These are phyloP conservation scores for Periophthalmodon schlosseri DNA, from an alignment of 2,113 vertebrate species.

Conservation along the genomic window DNA sequence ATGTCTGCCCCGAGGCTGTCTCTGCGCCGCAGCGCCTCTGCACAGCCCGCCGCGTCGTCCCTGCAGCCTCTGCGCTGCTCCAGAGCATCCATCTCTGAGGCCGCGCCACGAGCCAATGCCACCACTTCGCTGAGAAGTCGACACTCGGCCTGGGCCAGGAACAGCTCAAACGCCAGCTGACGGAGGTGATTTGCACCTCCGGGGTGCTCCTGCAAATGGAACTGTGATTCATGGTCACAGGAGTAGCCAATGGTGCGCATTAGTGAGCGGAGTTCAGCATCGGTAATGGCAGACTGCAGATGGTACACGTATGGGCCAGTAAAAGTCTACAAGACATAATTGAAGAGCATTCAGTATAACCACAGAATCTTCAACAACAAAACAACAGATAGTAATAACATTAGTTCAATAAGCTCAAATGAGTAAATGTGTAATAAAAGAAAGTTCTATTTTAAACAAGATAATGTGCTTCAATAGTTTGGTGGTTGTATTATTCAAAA, in stretches of 20 bases:
- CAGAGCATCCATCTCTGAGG: constrained; percentile 87
- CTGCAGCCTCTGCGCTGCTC: constrained; percentile 82
- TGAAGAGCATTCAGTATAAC: not conserved
- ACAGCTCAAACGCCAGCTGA: constrained; percentile 93
- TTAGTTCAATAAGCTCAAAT: not conserved
- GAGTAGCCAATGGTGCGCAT: constrained; percentile 90
- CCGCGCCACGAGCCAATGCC: constrained; percentile 88
- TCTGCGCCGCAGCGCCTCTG: constrained; percentile 85
- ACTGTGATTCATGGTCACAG: constrained; percentile 83
- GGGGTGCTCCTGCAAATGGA: constrained; percentile 71
- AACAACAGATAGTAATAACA: not conserved
- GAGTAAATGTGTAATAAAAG: not conserved
- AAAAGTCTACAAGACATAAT: constrained; percentile 83
- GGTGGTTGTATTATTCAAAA: not conserved
- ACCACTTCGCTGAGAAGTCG: constrained; percentile 91
- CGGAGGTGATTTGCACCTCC: constrained; percentile 82
- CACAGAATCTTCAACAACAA: not conserved
- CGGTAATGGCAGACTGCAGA: constrained; percentile 87
- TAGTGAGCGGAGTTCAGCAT: constrained; percentile 86
- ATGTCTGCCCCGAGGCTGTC: constrained; percentile 84
- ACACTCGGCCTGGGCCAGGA: constrained; percentile 92
- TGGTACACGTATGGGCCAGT: constrained; percentile 97
- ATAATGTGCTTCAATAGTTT: no score
- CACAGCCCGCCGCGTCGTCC: constrained; percentile 87
- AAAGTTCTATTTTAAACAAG: no score